Base-by-base conservation (phyloP, 1,140 invertebrate species). In the Helicoverpa zea region DNA sequence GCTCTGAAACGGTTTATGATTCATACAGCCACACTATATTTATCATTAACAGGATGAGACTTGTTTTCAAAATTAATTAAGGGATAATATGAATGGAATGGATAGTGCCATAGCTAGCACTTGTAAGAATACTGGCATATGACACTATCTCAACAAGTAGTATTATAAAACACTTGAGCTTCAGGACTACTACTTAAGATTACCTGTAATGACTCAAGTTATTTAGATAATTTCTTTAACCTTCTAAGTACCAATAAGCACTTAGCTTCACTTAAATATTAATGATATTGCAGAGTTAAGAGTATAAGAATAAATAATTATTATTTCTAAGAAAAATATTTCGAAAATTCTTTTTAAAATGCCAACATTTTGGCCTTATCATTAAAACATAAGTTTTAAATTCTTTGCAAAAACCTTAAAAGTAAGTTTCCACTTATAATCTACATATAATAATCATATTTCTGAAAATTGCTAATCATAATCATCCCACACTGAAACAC, bases 241-340 rank as follows among this genome's bases (percentile, higher is more conserved):
- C 16, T 16, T 47, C 4, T 10, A 43, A n/a, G 16, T n/a, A 18
- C 23, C 5, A 5, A 2, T 3, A 30, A 54, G 12, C 30, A 9
- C 14, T n/a, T 3, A 30, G n/a, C 7, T 13, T 52, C 11, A 73
- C 52, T 73, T 73, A 73, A 73, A 58, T 43, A 14, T 73, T 52
- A 43, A 75, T 75, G 16, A 75, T 75, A 75, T 29, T 61, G 30
- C 73, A 75, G 56, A 52, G 73, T 30, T 35, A 16, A 73, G 11
- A 58, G 12, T 75, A 75, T 61, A 75, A 23, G n/a, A 75, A 77
- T 72, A 77, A 81, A 81, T 72, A 61, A 66, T 68, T 13, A 59
- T 64, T 68, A 76, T 14, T 75, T 47, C 47, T 64, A 74, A 51
- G 18, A 23, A 70, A 70, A 79, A 56, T 29, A 68, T 79, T 61